Conservation (phyloP, 2,797 vertebrate species). For the Xerus rutilus region DNA sequence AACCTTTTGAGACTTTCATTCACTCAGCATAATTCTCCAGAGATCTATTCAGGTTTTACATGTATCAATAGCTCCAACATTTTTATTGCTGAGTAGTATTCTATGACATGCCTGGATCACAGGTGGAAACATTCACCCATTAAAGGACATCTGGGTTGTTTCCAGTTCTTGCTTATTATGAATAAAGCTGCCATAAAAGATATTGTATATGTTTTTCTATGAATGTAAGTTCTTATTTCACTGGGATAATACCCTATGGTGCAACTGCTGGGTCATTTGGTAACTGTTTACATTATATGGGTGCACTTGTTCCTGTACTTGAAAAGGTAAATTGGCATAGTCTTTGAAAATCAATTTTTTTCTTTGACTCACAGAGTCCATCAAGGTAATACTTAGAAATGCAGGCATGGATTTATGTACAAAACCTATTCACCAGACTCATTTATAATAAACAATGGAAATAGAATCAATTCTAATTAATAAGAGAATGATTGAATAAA, state of each 20-base stretch:
- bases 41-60: not conserved
- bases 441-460: constrained; percentile 20
- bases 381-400: constrained; percentile 15
- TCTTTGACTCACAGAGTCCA: not conserved
- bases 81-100: not conserved
- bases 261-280: not conserved
- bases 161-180: not conserved
- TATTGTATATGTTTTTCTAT: not conserved
- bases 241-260: not conserved
- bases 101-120: not conserved
- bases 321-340: not conserved
- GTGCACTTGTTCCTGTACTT: not conserved
- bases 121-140: not conserved
- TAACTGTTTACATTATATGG: not conserved
- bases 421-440: not conserved
- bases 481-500: not conserved
- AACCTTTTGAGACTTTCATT: not conserved
- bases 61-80: not conserved
- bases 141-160: not conserved
- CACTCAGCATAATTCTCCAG: not conserved
- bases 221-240: not conserved
- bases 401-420: not conserved
- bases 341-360: not conserved
- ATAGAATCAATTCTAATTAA: not conserved
- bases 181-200: not conserved